These are phyloP conservation scores for mouse (Mus musculus) DNA, from an alignment of 2,113 vertebrate species.

Conservation along the genomic window DNA sequence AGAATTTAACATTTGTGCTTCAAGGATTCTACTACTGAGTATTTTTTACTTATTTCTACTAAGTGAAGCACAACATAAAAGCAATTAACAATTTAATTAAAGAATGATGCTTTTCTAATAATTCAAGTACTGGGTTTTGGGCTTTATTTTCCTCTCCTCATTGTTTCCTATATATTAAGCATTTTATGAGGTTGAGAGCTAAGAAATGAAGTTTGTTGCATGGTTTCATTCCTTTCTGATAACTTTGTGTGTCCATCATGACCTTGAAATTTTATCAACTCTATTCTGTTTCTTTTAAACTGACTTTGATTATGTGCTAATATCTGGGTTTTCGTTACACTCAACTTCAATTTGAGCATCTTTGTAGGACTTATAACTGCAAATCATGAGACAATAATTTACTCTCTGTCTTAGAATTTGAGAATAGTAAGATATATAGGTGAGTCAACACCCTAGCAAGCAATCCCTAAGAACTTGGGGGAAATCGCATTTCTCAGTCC, in stretches of 20 bases:
- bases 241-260: neutral
- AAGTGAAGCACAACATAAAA: constrained; percentile 72
- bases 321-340: neutral
- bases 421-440: neutral
- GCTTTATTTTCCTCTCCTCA: constrained; percentile 35
- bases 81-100: constrained; percentile 75
- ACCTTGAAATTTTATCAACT: neutral
- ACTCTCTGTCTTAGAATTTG: constrained; percentile 9
- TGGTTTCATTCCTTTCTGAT: constrained; percentile 38
- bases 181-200: constrained; percentile 58
- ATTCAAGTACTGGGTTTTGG: constrained; percentile 49
- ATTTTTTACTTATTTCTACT: constrained; percentile 55
- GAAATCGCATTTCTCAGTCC: neutral
- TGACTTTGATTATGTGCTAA: neutral
- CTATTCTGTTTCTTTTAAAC: constrained; percentile 34
- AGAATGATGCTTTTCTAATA: constrained; percentile 61
- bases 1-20: constrained; percentile 56
- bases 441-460: neutral
- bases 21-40: constrained; percentile 51
- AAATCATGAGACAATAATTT: neutral
- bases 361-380: neutral
- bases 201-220: constrained; percentile 28
- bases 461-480: neutral
- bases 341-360: neutral
- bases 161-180: constrained; percentile 60